A percentile compares a stretch with the other conserved stretches of the same genome.
These are phyloP conservation scores for Zoanthus gigantus DNA, from an alignment of 92 coral and sea anemone species.

Conservation along the genomic window DNA sequence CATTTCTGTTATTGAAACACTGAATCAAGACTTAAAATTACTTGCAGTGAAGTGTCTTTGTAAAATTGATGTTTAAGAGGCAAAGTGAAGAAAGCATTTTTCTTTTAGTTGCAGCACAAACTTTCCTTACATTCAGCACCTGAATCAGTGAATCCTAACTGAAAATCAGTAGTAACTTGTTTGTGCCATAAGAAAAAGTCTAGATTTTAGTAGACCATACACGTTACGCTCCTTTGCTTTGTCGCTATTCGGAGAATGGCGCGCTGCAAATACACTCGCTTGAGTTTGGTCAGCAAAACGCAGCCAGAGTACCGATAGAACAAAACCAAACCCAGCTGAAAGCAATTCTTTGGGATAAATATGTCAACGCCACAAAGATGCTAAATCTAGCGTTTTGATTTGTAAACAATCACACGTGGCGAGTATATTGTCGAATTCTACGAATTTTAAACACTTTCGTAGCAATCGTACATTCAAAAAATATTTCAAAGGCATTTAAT, in stretches of 20 bases:
- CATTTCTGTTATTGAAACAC: no score
- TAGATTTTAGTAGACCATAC: no score
- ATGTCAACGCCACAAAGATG: conserved; percentile 17
- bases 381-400: background rate
- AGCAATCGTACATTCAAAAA: background rate
- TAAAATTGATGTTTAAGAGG: no score
- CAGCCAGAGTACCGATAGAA: background rate
- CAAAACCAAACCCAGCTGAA: background rate
- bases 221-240: background rate
- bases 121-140: no score
- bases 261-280: background rate
- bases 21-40: no score
- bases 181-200: no score
- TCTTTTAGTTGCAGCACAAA: no score
- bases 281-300: background rate
- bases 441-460: background rate
- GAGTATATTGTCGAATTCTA: background rate
- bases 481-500: background rate
- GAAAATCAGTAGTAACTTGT: no score
- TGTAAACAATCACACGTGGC: conserved; percentile 34
- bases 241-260: conserved; percentile 12
- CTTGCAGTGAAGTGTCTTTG: no score
- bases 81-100: no score
- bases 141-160: no score
- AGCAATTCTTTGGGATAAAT: conserved; percentile 32